These are phyloP conservation scores for Crossocerus cetratus DNA, from an alignment of 2,888 invertebrate species.

Conservation along the genomic window DNA sequence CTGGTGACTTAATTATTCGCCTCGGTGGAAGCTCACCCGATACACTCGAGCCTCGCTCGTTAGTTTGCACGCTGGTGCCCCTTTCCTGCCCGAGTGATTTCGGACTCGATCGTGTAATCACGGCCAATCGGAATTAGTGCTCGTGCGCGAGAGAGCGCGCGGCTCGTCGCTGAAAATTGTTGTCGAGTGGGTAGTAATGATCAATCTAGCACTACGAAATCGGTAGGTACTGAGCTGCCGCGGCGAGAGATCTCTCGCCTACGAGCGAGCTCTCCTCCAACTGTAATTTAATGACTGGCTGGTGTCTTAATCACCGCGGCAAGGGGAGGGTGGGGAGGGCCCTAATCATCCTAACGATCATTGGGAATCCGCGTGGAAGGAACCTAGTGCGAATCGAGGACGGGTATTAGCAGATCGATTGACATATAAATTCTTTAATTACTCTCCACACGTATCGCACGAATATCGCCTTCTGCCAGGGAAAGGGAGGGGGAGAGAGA, in stretches of 20 bases:
- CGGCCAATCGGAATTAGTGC: background rate
- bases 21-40: background rate
- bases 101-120: background rate
- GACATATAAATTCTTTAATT: background rate
- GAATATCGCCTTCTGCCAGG: too few relatives aligned
- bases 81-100: background rate
- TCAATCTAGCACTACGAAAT: constrained; percentile 32
- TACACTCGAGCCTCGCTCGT: background rate
- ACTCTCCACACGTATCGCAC: background rate
- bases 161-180: background rate
- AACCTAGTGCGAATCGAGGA: background rate
- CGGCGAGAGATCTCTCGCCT: constrained; percentile 17
- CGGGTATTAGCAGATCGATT: background rate
- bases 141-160: background rate
- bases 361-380: constrained; percentile 2
- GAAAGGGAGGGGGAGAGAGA: too few relatives aligned
- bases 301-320: constrained; percentile 40
- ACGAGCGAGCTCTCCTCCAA: constrained; percentile 27
- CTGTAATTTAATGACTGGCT: constrained; percentile 44
- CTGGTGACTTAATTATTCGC: constrained; percentile 39
- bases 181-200: constrained; percentile 32
- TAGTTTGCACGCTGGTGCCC: background rate
- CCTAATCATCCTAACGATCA: constrained; percentile 35
- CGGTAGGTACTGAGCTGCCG: constrained; percentile 28
- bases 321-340: too few relatives aligned